Evolutionary conservation across 2,113 vertebrate species (phyloP), one percentile per base, ranked within the genome.

Genomic region (Sapayoa aenigma): DNA sequence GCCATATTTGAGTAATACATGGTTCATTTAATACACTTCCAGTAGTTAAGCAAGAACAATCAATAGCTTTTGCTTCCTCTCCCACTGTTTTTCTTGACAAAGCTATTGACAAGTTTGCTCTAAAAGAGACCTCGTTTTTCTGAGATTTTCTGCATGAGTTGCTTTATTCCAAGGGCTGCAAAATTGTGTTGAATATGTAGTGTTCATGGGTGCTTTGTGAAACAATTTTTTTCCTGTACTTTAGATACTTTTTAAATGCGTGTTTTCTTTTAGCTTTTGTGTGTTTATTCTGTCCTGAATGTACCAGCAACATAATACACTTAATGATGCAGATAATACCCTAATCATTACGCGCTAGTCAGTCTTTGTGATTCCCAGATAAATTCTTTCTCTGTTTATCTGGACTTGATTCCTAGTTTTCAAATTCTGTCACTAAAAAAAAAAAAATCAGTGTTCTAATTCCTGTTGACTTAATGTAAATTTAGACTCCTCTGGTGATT

Each of bases 401-500:
- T 81, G 52, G 7, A 16, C 11, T 79, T 52, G 4, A 7, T 65
- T 76, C 9, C 12, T 73, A 62, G 9, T 9, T 62, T 67, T 88
- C 35, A 53, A 16, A 46, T 44, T 58, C 2, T 33, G 13, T 37
- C 10, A 17, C 5, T 55, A 11, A 16, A 44, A 42, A 11, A 16
- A 11, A 16, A 71, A 41, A 77, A 25, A 12, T 46, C 14, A 24
- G 0, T 11, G 13, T 46, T 68, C 31, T 42, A 21, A 27, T 77
- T 85, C 5, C 12, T 67, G 18, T 53, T 66, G n/a, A 17, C 4
- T 31, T 39, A 4, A 20, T 55, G 23, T 75, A 21, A 72, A 1
- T 22, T 49, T 0, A 49, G 23, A 58, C 8, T 46, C 0, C 13
- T 17, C 6, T 1, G 1, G 3, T 76, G 58, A n/a, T 46, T 0